Conservation (phyloP, 2,797 vertebrate genomes). For the Chromobotia macracanthus region DNA sequence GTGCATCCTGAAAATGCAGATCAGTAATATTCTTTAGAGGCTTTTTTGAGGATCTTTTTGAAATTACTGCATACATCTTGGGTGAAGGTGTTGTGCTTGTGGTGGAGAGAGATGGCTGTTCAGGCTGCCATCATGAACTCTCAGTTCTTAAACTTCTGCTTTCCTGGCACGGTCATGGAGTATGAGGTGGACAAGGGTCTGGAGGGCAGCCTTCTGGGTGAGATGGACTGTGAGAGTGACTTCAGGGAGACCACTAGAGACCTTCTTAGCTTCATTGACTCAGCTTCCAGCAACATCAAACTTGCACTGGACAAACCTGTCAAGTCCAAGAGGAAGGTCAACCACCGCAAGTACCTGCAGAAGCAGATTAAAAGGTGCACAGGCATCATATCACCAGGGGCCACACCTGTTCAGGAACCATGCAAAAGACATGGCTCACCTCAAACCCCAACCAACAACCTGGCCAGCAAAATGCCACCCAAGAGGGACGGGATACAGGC, state of each 20-base stretch:
- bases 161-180: constrained; percentile 84
- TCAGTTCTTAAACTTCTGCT: constrained; percentile 91
- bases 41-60: constrained; percentile 37
- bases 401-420: constrained; percentile 60
- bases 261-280: constrained; percentile 94
- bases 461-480: constrained; percentile 79
- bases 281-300: constrained; percentile 98
- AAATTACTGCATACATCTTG: constrained; percentile 60
- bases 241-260: constrained; percentile 88
- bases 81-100: constrained; percentile 31
- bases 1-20: constrained; percentile 36
- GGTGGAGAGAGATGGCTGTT: constrained; percentile 83
- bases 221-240: constrained; percentile 79
- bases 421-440: constrained; percentile 72
- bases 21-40: constrained; percentile 69
- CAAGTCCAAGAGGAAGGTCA: constrained; percentile 95
- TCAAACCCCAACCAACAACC: constrained; percentile 57
- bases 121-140: constrained; percentile 91
- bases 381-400: constrained; percentile 80
- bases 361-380: constrained; percentile 98
- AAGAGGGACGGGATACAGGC: constrained; percentile 81
- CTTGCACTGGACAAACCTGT: constrained; percentile 95
- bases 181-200: constrained; percentile 86
- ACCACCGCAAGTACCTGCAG: constrained; percentile 97
- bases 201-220: constrained; percentile 79